Evolutionary conservation across 2,113 vertebrate species (phyloP).

Genomic region (Tachysurus vachellii): DNA sequence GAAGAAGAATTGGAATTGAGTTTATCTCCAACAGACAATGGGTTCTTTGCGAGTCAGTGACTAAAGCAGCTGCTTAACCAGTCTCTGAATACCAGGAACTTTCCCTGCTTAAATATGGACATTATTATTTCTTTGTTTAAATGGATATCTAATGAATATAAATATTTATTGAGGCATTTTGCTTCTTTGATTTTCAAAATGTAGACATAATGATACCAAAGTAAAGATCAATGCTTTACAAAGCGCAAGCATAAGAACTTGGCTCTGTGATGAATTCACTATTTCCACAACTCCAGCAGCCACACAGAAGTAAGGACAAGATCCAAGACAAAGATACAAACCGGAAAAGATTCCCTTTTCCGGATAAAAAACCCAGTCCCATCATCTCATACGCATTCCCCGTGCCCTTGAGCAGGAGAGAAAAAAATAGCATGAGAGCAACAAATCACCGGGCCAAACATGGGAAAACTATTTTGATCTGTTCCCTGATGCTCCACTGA

Average conservation of each 20-base stretch:
- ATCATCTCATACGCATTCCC: constrained; percentile 64
- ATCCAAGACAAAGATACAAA: constrained; percentile 11
- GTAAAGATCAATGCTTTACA: neutral
- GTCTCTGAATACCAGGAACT: neutral
- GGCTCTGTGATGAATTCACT: neutral
- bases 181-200: neutral
- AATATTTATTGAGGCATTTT: neutral
- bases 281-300: neutral
- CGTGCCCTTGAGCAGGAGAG: constrained; percentile 64
- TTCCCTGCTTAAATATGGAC: neutral
- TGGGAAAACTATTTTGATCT: constrained; percentile 78
- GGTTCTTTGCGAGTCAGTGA: neutral
- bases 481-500: constrained; percentile 62
- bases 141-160: neutral
- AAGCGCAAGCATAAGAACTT: neutral
- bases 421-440: constrained; percentile 71
- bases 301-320: neutral
- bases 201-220: neutral
- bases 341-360: constrained; percentile 44
- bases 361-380: constrained; percentile 33
- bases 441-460: constrained; percentile 74
- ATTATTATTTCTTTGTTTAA: neutral
- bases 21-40: neutral
- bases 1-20: neutral
- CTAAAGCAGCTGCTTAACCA: neutral